Conservation (phyloP, 2,888 invertebrate species). For the Callyntrura guangdongensis region DNA sequence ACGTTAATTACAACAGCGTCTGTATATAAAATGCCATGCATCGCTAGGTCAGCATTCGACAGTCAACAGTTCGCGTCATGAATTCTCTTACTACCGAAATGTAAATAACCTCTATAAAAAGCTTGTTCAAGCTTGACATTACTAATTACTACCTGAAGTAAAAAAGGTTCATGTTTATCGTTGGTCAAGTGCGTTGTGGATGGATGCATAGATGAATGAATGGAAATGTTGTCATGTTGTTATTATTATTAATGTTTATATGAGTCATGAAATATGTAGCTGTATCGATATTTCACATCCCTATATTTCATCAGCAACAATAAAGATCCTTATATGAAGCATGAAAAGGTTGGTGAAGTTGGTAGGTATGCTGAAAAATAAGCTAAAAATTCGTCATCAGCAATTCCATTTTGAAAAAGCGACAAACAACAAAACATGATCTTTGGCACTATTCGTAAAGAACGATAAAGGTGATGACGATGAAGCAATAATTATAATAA, state of each 20-base stretch:
- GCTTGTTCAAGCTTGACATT: slow-evolving; percentile 71
- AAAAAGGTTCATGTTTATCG: not conserved
- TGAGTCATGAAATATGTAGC: no score
- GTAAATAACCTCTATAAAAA: slow-evolving; percentile 12
- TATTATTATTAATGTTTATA: not conserved
- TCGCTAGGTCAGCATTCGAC: slow-evolving; percentile 58
- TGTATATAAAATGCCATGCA: slow-evolving; percentile 14
- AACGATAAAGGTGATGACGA: slow-evolving; percentile 20
- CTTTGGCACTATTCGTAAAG: slow-evolving; percentile 38
- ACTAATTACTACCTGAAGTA: slow-evolving; percentile 77
- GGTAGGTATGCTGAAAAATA: not conserved
- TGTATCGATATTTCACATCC: no score
- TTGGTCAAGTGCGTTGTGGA: not conserved
- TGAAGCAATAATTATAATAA: slow-evolving; percentile 21
- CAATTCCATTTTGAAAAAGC: not conserved
- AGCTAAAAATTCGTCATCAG: not conserved
- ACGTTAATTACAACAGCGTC: not conserved
- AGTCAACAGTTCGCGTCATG: not conserved
- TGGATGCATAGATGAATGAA: slow-evolving; percentile 13
- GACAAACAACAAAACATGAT: slow-evolving; percentile 56
- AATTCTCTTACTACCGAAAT: not conserved
- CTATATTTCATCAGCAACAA: no score
- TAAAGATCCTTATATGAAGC: not conserved
- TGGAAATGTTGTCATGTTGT: not conserved
- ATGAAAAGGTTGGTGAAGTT: not conserved